Base-by-base conservation (phyloP, 1,140 invertebrate species). In the Grapholita molesta region DNA sequence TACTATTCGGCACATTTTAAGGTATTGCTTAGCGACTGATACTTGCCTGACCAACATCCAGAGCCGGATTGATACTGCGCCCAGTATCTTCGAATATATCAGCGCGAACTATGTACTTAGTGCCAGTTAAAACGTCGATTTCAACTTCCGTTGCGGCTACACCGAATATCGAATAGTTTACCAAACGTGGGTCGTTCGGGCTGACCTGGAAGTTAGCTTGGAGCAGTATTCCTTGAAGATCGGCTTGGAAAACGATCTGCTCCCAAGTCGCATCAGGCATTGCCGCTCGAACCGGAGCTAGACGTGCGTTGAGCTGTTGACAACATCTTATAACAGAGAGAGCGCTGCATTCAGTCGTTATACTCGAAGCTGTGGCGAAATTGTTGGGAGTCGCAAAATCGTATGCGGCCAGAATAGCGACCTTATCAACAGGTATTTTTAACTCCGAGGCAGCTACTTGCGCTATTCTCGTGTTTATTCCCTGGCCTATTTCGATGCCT, bases 41-140 rank as follows among this genome's bases (percentile, higher is more conserved):
- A 21, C 28, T 68, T 72, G 93, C 81, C 90, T 98, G 97, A 23
- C 97, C 97, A 35, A 98, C 88, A 85, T 98, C 97, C 42, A 97
- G 89, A 66, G 93, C 84, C 0, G 96, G 96, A 89, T 93, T 96
- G 61, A 96, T 79, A 86, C 95, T 95, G 64, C 94, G 91, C 3
- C 96, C 96, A 15, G 93, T 92, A 83, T 97, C 96, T 88, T 96
- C 95, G n/a, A 96, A 81, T 69, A 97, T 82, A 89, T 97, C 78
- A 38, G 74, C 78, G n/a, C 78, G 38, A 9, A 78, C 70, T 23
- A 80, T 76, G 71, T 71, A 80, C 35, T 78, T 78, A 28, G 55
- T 76, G 12, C 76, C 74, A 24, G 72, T 78, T 24, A 80, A 70
- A 42, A 80, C 32, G 33, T 80, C 76, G 55, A 76, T 53, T 69